Conservation (phyloP, 2,113 vertebrate species). For the Catharus minimus region DNA sequence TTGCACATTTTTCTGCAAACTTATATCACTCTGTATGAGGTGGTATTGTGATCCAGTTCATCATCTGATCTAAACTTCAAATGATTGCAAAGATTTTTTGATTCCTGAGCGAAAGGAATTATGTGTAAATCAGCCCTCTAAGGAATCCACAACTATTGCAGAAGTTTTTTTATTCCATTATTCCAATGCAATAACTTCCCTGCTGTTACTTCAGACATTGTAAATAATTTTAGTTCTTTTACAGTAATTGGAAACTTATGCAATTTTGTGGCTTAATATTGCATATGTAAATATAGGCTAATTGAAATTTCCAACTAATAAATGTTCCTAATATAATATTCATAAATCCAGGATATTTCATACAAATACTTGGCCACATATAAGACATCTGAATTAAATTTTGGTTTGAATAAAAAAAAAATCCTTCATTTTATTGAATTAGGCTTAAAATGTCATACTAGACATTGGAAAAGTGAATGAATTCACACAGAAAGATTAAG, state of each 20-base stretch:
- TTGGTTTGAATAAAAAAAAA: background rate
- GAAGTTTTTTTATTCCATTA: background rate
- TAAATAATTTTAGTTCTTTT: conserved; percentile 30
- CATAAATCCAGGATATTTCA: conserved; percentile 2
- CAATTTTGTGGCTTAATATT: conserved; percentile 40
- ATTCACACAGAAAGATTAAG: background rate
- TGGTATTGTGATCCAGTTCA: background rate
- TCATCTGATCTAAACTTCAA: background rate
- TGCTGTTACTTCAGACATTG: conserved; percentile 13
- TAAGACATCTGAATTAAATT: conserved; percentile 19
- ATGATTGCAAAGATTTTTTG: background rate
- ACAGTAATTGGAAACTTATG: conserved; percentile 17
- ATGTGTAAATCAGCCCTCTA: background rate
- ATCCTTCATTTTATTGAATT: background rate
- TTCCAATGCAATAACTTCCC: background rate
- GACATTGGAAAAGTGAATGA: background rate
- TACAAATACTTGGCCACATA: background rate
- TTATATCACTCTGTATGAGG: background rate
- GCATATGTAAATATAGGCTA: conserved; percentile 44
- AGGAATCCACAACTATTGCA: background rate
- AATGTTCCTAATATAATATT: conserved; percentile 20
- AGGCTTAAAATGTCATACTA: background rate
- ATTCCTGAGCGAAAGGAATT: background rate
- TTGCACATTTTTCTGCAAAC: background rate
- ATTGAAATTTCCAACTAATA: conserved; percentile 51